Evolutionary conservation across 2,113 vertebrate genomes (phyloP), one percentile per base, ranked within the genome.

Genomic region (Callionymus lyra): DNA sequence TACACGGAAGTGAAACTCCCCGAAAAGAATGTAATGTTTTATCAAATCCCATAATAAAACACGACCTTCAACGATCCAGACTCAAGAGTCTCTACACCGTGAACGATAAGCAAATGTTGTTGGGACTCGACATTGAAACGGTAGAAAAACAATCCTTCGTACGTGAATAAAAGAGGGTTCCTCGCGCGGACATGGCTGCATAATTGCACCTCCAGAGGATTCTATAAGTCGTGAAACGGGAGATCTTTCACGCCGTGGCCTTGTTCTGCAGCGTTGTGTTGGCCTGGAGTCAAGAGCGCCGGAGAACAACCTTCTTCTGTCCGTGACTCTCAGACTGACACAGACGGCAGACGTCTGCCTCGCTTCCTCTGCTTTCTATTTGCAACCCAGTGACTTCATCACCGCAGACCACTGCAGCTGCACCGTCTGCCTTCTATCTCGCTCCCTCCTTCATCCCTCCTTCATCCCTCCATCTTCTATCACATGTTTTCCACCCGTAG

Each of bases 301-400:
- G 74, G 53, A 65, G 69, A 77, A 76, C 75, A 75, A 60, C 51
- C 63, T 60, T 54, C 56, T 44, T 68, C 65, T 78, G 68, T 65
- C 65, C 77, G 70, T 58, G 64, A 66, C 53, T 34, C 59, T 55
- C 2, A 9, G 50, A 41, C 63, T 53, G 65, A 80, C 70, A 68
- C 76, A 82, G 81, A 81, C 70, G 49, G 63, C 72, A 76, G 73
- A 86, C 84, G 80, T 75, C 79, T 82, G 81, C 71, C 64, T 58
- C 44, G 65, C 67, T 77, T 79, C 70, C 70, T 71, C 60, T 76
- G 38, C 76, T 69, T 74, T 56, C 79, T 81, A 70, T 81, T 80
- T 78, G 70, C 65, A 83, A 72, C 77, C 55, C 68, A 59, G 73
- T 81, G 81, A 85, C 73, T 84, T 83, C 79, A 84, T 79, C 68